These are phyloP conservation scores for Yasuhikotakia modesta DNA, from an alignment of 2,797 vertebrate genomes.

Conservation along the genomic window DNA sequence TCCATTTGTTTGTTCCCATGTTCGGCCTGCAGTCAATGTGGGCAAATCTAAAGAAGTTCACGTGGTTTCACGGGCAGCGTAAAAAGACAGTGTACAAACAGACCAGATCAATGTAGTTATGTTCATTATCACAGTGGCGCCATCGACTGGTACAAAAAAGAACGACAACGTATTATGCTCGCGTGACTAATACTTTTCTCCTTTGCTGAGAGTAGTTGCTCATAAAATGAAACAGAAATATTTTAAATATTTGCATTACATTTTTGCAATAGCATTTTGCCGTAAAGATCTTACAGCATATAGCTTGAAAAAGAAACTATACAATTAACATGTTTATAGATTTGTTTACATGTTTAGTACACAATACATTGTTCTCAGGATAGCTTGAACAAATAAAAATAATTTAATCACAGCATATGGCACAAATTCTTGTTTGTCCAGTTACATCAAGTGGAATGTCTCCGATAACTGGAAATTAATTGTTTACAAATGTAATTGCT, in stretches of 20 bases:
- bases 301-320: no score
- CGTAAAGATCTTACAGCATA: neutral
- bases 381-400: neutral
- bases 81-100: constrained; percentile 7
- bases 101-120: constrained; percentile 34
- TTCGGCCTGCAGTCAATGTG: neutral
- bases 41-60: neutral
- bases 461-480: constrained; percentile 13
- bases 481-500: constrained; percentile 25
- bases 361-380: neutral
- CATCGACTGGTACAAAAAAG: constrained; percentile 84
- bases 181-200: neutral
- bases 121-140: constrained; percentile 78
- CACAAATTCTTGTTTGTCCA: neutral
- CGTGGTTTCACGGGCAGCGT: neutral
- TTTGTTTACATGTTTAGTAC: no score
- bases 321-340: no score
- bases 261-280: no score
- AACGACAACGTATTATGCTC: constrained; percentile 67
- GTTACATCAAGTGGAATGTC: no score
- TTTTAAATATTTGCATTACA: neutral
- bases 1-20: neutral
- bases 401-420: neutral
- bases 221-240: neutral
- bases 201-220: neutral